Evolutionary conservation across 2,888 invertebrate species (phyloP).

Genomic region (Thyatira batis): DNA sequence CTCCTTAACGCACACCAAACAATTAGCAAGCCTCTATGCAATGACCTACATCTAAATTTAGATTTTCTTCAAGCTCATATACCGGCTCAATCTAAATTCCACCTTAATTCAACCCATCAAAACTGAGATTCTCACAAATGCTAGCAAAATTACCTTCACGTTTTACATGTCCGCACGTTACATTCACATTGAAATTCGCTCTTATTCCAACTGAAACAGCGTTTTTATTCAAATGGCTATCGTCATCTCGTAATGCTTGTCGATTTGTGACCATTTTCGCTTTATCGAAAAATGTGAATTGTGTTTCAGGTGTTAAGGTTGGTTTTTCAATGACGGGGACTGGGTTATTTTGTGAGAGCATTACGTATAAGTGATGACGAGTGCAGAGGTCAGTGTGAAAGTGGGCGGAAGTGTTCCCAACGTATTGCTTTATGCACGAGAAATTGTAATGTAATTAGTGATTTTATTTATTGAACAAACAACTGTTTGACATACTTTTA

Average conservation of each 20-base stretch:
- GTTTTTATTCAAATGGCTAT: conserved; percentile 22
- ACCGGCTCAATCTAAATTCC: conserved; percentile 8
- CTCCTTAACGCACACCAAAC: conserved; percentile 51
- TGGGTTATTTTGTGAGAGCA: conserved; percentile 32
- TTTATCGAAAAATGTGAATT: conserved; percentile 14
- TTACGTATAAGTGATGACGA: conserved; percentile 35
- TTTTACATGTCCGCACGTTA: conserved; percentile 11
- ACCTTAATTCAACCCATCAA: background rate
- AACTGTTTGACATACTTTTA: too few relatives aligned
- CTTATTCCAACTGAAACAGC: conserved; percentile 21
- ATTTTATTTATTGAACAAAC: too few relatives aligned
- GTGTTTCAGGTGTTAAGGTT: background rate
- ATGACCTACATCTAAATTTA: conserved; percentile 56
- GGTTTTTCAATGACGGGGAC: conserved; percentile 5
- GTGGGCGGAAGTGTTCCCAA: conserved; percentile 23
- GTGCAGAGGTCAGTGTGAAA: conserved; percentile 36
- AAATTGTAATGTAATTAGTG: conserved; percentile 21
- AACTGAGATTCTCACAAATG: conserved; percentile 8
- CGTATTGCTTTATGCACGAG: conserved; percentile 26
- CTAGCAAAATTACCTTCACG: conserved; percentile 9
- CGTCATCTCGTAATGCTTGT: conserved; percentile 14
- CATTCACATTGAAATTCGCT: conserved; percentile 22
- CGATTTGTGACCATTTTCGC: conserved; percentile 24
- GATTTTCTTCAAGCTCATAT: conserved; percentile 29
- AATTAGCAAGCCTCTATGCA: conserved; percentile 50